These are phyloP conservation scores for Sebastes oblongus DNA, from an alignment of 2,797 vertebrate genomes.

Conservation along the genomic window DNA sequence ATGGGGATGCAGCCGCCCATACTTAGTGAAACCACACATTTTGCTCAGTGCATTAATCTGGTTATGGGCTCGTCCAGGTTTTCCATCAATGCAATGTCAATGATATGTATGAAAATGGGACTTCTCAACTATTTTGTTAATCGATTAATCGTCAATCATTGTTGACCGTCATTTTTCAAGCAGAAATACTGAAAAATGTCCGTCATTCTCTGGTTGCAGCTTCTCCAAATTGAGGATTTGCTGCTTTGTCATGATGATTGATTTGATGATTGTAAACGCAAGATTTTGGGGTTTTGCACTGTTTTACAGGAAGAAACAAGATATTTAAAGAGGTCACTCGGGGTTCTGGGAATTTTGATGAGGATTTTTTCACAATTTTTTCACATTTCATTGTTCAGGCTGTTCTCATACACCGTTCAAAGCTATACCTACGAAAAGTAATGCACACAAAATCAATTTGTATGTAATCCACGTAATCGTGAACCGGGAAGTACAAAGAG, in stretches of 20 bases:
- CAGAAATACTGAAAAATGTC: neutral
- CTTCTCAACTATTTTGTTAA: neutral
- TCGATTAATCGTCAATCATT: neutral
- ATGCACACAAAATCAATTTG: no score
- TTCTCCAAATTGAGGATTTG: neutral
- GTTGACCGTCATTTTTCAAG: neutral
- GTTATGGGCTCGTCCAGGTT: no score
- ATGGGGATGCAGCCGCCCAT: neutral
- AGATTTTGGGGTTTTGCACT: neutral
- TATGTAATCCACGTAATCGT: no score
- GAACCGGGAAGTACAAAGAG: no score
- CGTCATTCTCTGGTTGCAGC: neutral
- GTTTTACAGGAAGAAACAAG: neutral
- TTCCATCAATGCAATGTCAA: neutral
- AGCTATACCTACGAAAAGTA: no score
- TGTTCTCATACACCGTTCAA: no score
- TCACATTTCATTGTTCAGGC: neutral
- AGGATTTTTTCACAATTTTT: fast-evolving
- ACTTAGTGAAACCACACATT: neutral
- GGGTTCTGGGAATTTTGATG: fast-evolving
- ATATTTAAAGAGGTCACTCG: neutral
- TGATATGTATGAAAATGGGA: neutral
- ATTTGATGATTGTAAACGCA: neutral
- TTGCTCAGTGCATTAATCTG: neutral
- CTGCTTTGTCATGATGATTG: neutral